A percentile compares a stretch with the other conserved stretches of the same genome.
phyloP scores from a whole-genome alignment of 2,113 vertebrate genomes.

The Antigone vipio region DNA sequence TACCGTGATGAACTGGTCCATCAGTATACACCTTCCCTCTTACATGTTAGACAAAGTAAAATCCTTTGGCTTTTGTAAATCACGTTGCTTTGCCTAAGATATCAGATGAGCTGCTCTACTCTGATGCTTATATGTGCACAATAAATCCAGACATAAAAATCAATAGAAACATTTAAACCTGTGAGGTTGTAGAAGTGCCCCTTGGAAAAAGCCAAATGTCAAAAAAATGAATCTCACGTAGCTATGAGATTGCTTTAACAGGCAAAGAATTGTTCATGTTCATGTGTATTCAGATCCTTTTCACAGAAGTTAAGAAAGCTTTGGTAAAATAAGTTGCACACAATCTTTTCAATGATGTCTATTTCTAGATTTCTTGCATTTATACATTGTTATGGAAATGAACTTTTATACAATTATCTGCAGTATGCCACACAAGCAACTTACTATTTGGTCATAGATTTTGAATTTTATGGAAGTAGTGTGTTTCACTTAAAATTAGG shows the following conservation, averaged over 20 bases:
- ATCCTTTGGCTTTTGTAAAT: conserved; percentile 3
- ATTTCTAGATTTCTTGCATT: not conserved
- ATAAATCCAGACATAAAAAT: conserved; percentile 74
- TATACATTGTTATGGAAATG: not conserved
- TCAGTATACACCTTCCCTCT: not conserved
- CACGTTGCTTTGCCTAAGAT: conserved; percentile 53
- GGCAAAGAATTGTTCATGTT: conserved; percentile 1
- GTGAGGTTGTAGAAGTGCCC: conserved; percentile 36
- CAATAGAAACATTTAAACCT: conserved; percentile 74
- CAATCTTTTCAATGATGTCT: not conserved
- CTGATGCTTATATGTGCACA: conserved; percentile 49
- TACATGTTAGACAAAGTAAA: not conserved
- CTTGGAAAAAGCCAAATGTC: conserved; percentile 66
- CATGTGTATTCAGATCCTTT: not conserved
- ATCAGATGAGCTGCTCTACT: conserved; percentile 41
- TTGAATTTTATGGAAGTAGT: not conserved
- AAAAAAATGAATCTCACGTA: conserved; percentile 17
- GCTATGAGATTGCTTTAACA: not conserved
- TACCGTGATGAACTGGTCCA: not conserved
- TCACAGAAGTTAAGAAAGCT: not conserved
- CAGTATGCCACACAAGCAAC: not conserved
- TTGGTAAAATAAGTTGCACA: not conserved
- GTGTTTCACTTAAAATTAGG: not conserved
- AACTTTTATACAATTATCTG: not conserved
- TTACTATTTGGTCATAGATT: not conserved